phyloP scores from a whole-genome alignment of 2,888 invertebrate genomes.

The Euclidia mi region DNA sequence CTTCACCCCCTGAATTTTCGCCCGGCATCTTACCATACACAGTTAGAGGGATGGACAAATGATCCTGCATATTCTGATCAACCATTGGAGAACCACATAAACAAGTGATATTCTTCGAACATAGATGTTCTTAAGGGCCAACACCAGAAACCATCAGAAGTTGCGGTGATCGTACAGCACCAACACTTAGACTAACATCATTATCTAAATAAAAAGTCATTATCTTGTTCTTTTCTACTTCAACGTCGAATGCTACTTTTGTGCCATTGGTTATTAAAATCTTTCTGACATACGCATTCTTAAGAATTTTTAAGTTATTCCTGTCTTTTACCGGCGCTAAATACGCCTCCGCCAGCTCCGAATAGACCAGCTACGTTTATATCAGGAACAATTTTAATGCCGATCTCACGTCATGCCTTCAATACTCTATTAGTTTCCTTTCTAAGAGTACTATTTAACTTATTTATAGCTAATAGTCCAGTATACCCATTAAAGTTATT shows the following conservation, averaged over 20 bases:
- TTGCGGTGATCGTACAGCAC: slow-evolving; percentile 75
- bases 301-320: slow-evolving; percentile 34
- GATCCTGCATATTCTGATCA: slow-evolving; percentile 40
- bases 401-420: slow-evolving; percentile 80
- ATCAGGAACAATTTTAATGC: slow-evolving; percentile 74
- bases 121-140: slow-evolving; percentile 70
- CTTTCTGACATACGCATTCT: slow-evolving; percentile 30
- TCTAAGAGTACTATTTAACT: slow-evolving; percentile 78
- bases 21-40: slow-evolving; percentile 1
- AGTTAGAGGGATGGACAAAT: slow-evolving; percentile 24
- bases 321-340: slow-evolving; percentile 61
- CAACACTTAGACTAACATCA: slow-evolving; percentile 79
- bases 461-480: slow-evolving; percentile 83
- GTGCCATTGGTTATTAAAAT: slow-evolving; percentile 31
- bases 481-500: slow-evolving; percentile 71
- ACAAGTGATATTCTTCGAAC: slow-evolving; percentile 60
- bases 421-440: slow-evolving; percentile 66
- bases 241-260: slow-evolving; percentile 34
- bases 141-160: slow-evolving; percentile 79
- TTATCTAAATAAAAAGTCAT: slow-evolving; percentile 12
- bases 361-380: slow-evolving; percentile 76
- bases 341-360: slow-evolving; percentile 85
- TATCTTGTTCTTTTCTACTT: slow-evolving; percentile 24
- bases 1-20: not conserved
- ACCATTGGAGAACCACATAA: slow-evolving; percentile 61